These are phyloP conservation scores for Gryllus bimaculatus DNA, from an alignment of 1,140 invertebrate genomes.

Conservation along the genomic window DNA sequence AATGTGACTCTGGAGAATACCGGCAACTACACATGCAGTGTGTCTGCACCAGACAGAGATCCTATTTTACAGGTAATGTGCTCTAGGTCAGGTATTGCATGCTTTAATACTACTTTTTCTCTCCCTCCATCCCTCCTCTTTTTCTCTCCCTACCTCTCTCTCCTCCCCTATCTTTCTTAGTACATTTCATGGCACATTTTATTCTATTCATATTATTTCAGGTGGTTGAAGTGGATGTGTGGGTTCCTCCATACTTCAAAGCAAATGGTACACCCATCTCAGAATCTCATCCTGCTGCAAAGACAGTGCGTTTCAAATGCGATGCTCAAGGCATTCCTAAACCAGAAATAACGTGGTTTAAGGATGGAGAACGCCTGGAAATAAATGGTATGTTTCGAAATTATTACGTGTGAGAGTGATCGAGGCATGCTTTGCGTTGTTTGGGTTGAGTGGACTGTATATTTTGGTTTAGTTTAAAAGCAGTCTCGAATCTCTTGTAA, in stretches of 20 bases:
- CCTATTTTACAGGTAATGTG: background rate
- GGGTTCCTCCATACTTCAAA: conserved; percentile 41
- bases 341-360: conserved; percentile 57
- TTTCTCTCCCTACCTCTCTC: too few relatives aligned
- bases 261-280: conserved; percentile 46
- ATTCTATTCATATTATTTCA: background rate
- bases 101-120: too few relatives aligned
- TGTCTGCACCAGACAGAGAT: background rate
- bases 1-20: conserved; percentile 16
- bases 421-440: too few relatives aligned
- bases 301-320: conserved; percentile 60
- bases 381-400: conserved; percentile 39
- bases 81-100: background rate
- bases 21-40: background rate
- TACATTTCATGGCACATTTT: background rate
- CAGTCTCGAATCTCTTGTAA: too few relatives aligned
- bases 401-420: too few relatives aligned
- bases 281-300: conserved; percentile 49
- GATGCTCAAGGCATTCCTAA: conserved; percentile 51
- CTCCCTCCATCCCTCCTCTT: too few relatives aligned
- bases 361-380: conserved; percentile 49
- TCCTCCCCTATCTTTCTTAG: too few relatives aligned
- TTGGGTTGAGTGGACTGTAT: too few relatives aligned
- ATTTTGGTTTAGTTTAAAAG: too few relatives aligned
- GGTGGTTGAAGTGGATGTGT: conserved; percentile 38